Conservation (phyloP, 2,113 vertebrate species). For the Tamias sibiricus region DNA sequence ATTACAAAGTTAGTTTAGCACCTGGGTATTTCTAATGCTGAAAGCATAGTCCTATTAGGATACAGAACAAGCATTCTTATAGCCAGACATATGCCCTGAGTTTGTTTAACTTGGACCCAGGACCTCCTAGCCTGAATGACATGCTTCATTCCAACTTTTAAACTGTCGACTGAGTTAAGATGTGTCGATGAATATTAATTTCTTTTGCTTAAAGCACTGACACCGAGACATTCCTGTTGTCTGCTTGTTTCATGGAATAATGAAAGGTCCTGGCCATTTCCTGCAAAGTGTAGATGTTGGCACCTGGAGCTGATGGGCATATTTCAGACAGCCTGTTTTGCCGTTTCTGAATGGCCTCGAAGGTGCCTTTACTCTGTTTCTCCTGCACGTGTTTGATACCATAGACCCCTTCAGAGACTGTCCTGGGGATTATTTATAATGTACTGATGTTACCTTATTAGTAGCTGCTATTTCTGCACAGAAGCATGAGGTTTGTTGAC, state of each 20-base stretch:
- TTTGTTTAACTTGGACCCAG: conserved; percentile 69
- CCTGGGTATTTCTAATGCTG: conserved; percentile 53
- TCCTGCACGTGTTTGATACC: conserved; percentile 55
- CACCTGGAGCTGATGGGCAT: conserved; percentile 41
- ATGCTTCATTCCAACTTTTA: conserved; percentile 64
- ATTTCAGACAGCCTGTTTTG: conserved; percentile 70
- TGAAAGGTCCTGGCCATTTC: conserved; percentile 69
- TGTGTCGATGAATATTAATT: conserved; percentile 74
- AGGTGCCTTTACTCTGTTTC: conserved; percentile 74
- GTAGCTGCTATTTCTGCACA: conserved; percentile 65
- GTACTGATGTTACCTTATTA: conserved; percentile 74
- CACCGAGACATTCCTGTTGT: conserved; percentile 66
- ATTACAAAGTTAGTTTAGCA: conserved; percentile 43
- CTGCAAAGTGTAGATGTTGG: conserved; percentile 71
- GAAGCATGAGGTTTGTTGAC: conserved; percentile 79
- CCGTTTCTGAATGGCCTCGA: conserved; percentile 65
- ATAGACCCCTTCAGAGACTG: conserved; percentile 75
- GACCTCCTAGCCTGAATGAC: conserved; percentile 37
- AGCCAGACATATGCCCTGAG: not conserved
- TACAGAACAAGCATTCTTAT: conserved; percentile 41
- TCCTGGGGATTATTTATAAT: conserved; percentile 75
- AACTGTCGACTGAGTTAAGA: conserved; percentile 74
- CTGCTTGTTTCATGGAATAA: conserved; percentile 73
- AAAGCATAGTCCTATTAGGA: conserved; percentile 47
- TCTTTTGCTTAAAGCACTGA: conserved; percentile 60